These are phyloP conservation scores for Macaca nemestrina DNA, from an alignment of 2,113 vertebrate species.

Conservation along the genomic window DNA sequence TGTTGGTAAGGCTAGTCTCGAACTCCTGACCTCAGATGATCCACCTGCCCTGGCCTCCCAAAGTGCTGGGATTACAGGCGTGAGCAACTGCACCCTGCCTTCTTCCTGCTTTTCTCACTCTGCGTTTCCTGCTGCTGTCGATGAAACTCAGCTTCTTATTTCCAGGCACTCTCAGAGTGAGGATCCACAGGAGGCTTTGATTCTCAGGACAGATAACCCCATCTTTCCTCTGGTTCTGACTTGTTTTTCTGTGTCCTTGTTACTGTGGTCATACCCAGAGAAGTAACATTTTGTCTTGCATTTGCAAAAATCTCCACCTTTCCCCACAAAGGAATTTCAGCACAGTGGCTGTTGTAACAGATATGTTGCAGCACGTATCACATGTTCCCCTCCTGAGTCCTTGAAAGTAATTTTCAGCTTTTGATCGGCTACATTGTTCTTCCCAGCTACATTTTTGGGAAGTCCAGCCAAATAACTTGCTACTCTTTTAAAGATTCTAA, in stretches of 20 bases:
- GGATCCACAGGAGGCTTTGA: neutral
- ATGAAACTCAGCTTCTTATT: neutral
- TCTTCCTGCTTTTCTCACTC: neutral
- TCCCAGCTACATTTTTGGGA: neutral
- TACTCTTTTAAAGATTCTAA: neutral
- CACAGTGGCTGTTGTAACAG: neutral
- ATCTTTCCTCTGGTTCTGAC: neutral
- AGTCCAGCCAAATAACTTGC: neutral
- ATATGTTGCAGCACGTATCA: neutral
- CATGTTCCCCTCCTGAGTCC: neutral
- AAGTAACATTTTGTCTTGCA: slow-evolving; percentile 36
- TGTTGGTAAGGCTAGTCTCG: no score
- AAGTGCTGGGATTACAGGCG: no score
- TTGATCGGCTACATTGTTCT: neutral
- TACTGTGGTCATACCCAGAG: neutral
- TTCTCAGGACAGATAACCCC: neutral
- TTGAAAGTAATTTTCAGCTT: slow-evolving; percentile 12
- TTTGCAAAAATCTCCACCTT: neutral
- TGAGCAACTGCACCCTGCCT: neutral
- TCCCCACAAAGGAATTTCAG: neutral
- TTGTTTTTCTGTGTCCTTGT: neutral
- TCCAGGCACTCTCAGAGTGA: neutral
- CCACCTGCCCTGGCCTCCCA: no score
- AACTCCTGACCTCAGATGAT: no score
- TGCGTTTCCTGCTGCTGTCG: neutral